These are phyloP conservation scores for Acheta domesticus DNA, from an alignment of 2,888 invertebrate genomes.

Conservation along the genomic window DNA sequence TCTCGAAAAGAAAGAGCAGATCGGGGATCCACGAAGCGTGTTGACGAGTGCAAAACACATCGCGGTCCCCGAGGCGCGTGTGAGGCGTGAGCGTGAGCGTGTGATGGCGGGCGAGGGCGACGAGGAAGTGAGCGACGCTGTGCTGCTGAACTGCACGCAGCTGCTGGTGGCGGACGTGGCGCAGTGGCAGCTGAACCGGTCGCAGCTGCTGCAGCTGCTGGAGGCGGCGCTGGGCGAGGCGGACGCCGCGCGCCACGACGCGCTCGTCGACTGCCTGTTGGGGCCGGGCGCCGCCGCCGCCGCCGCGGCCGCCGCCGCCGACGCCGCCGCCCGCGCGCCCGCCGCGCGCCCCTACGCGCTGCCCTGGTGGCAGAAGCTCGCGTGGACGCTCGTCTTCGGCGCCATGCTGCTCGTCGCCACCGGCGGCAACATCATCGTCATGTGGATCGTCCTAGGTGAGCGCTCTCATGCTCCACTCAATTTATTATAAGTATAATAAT, in stretches of 20 bases:
- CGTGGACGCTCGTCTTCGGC: constrained; percentile 40
- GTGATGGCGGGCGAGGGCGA: too few species aligned
- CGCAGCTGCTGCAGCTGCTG: constrained; percentile 11
- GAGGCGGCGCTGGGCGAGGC: not conserved
- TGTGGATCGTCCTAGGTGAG: constrained; percentile 55
- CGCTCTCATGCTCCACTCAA: too few species aligned
- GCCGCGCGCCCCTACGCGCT: constrained; percentile 51
- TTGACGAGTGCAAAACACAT: too few species aligned
- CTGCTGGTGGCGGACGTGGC: not conserved
- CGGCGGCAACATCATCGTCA: constrained; percentile 55
- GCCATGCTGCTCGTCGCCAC: constrained; percentile 41
- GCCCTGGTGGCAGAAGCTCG: constrained; percentile 44
- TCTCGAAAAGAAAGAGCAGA: too few species aligned
- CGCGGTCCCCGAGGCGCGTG: too few species aligned
- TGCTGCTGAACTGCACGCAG: not conserved
- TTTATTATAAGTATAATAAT: too few species aligned
- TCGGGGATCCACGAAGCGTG: too few species aligned
- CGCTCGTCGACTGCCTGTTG: not conserved
- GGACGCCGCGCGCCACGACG: not conserved
- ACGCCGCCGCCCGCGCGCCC: constrained; percentile 40
- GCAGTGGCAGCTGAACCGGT: constrained; percentile 19
- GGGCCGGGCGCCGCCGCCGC: not conserved
- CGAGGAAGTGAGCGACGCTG: not conserved
- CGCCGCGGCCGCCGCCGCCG: constrained; percentile 41
- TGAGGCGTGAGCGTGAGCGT: too few species aligned